Base-by-base conservation (phyloP, 64 coral and sea anemone genomes). In the Orbicella faveolata region DNA sequence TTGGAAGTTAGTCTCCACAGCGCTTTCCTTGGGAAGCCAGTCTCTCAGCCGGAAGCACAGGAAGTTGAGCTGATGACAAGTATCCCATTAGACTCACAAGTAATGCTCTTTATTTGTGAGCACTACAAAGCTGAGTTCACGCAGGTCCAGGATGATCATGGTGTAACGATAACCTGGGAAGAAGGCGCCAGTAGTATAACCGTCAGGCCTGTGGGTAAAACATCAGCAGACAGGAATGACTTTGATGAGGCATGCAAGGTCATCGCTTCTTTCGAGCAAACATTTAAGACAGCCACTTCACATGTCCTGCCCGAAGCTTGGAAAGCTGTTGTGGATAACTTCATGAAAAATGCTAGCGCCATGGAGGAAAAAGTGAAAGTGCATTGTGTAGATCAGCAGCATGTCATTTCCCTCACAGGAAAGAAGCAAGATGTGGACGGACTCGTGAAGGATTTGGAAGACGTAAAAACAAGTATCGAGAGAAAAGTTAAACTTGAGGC, bases 361-460 rank as follows among this genome's bases (percentile, higher is more conserved):
- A 21, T 37, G 34, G 19, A 83, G 18, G 30, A 62, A 7, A 66
- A 39, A 18, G 59, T 83, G 25, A 83, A 39, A 37, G 9, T 83
- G 35, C 12, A 83, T 30, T 65, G 34, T 61, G 19, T 35, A 33
- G 34, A 18, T 65, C 26, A 64, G 80, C 16, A 37, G 30, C 25
- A 66, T 39, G 55, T 20, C 20, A 65, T 83, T 20, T 6, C 34
- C 34, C 2, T 83, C 6, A 83, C 35, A 1, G 80, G 80, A 3
- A 83, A 16, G 18, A 36, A 39, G 80, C 33, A 83, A 83, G 61
- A 83, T 21, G 59, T 66, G 18, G 80, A 83, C 5, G 68, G 17
- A 30, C 4, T 82, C 9, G 51, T 36, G 0, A 39, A 90, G 19
- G 73, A 76, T 13, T 61, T 90, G 19, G 23, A 68, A 6, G 21